phyloP scores from a whole-genome alignment of 2,797 vertebrate species.

The Euphonia xanthogaster region DNA sequence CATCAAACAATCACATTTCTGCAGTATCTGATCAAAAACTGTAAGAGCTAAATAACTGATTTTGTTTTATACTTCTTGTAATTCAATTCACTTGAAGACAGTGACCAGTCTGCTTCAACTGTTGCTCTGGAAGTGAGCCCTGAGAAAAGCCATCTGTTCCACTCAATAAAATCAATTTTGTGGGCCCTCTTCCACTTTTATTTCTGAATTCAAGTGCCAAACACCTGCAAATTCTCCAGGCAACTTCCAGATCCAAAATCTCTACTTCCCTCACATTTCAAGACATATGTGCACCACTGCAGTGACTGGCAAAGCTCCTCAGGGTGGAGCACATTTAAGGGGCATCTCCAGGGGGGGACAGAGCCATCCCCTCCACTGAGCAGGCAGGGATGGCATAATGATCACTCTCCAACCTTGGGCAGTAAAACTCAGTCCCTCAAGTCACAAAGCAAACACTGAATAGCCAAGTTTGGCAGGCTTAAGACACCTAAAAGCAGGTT shows the following conservation, averaged over 20 bases:
- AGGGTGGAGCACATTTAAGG: not conserved
- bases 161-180: not conserved
- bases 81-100: not conserved
- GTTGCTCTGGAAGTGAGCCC: not conserved
- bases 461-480: not conserved
- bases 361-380: not conserved
- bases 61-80: not conserved
- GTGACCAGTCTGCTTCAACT: rapidly evolving
- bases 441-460: not conserved
- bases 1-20: not conserved
- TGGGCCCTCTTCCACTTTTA: not conserved
- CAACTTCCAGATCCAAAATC: not conserved
- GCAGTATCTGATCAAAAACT: not conserved
- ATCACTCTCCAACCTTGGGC: not conserved
- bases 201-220: not conserved
- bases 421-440: not conserved
- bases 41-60: not conserved
- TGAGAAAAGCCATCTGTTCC: not conserved
- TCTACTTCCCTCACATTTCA: not conserved
- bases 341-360: not conserved
- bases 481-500: not conserved
- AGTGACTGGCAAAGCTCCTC: not conserved
- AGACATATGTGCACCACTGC: not conserved
- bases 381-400: not conserved
- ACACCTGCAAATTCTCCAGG: not conserved